Conservation (phyloP, 2,113 vertebrate genomes). For the Alces alces region DNA sequence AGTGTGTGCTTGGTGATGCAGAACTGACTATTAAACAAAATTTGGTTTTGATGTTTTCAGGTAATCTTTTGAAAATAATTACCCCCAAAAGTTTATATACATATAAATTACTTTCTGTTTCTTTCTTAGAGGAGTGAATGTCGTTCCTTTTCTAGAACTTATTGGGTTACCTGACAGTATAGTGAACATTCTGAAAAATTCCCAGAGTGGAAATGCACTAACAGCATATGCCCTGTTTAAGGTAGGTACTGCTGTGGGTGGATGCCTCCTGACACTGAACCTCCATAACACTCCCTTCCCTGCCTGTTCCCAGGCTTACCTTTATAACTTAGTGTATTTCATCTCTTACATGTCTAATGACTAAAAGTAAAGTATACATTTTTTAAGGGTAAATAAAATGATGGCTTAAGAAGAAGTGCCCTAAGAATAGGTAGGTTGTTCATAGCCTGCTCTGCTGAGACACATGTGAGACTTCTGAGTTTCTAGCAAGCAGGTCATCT, state of each 20-base stretch:
- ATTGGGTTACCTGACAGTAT: constrained; percentile 89
- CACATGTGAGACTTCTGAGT: neutral
- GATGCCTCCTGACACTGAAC: neutral
- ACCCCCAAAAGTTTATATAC: neutral
- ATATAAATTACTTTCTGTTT: constrained; percentile 52
- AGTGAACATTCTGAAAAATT: constrained; percentile 88
- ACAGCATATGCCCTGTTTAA: constrained; percentile 97
- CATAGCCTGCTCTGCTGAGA: neutral
- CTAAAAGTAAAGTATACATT: neutral
- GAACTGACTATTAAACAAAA: constrained; percentile 13
- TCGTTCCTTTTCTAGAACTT: constrained; percentile 90
- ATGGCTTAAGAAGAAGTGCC: neutral
- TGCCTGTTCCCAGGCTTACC: neutral
- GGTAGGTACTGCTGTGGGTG: constrained; percentile 80
- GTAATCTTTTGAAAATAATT: constrained; percentile 41
- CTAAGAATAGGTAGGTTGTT: neutral
- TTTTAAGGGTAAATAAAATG: neutral
- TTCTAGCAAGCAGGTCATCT: neutral
- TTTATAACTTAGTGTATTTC: neutral
- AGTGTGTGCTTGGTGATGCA: neutral
- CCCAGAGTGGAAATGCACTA: constrained; percentile 90
- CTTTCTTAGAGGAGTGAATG: constrained; percentile 89
- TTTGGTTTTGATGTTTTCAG: constrained; percentile 37
- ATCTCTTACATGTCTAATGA: neutral
- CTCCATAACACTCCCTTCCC: neutral